Conservation (phyloP, 2,113 vertebrate species). For the Crotalus viridis region DNA sequence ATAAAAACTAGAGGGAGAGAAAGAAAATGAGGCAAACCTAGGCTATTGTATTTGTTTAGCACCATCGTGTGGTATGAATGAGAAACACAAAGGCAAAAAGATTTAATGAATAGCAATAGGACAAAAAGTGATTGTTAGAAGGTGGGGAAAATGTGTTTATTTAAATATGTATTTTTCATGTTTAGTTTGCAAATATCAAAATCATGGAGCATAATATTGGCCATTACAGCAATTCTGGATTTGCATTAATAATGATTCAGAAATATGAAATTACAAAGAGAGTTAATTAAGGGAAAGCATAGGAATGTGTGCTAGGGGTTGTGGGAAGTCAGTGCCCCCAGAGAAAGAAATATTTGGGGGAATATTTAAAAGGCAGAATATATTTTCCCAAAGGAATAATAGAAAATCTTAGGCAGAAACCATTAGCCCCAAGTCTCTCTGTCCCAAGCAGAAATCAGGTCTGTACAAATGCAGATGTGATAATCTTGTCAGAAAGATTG, state of each 20-base stretch:
- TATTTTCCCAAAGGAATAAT: no score
- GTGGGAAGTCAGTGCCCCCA: no score
- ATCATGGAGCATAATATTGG: neutral
- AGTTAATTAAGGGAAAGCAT: neutral
- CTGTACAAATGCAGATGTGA: no score
- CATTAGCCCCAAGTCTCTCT: no score
- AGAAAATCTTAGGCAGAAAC: no score
- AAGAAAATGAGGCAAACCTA: neutral
- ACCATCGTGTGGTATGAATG: constrained; percentile 50
- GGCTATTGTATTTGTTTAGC: constrained; percentile 49
- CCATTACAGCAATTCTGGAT: neutral
- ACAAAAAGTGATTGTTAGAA: neutral
- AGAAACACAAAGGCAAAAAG: constrained; percentile 25
- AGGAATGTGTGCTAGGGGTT: neutral
- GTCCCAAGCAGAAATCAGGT: no score
- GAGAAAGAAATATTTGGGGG: no score
- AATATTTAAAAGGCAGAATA: no score
- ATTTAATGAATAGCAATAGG: neutral
- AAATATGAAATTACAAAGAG: neutral
- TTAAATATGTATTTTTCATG: neutral
- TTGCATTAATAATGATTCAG: neutral
- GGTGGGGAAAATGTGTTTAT: neutral
- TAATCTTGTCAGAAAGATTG: no score
- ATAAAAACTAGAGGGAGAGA: neutral
- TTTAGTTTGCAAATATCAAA: neutral